phyloP scores from a whole-genome alignment of 2,888 invertebrate genomes.

The Macaria liturata region DNA sequence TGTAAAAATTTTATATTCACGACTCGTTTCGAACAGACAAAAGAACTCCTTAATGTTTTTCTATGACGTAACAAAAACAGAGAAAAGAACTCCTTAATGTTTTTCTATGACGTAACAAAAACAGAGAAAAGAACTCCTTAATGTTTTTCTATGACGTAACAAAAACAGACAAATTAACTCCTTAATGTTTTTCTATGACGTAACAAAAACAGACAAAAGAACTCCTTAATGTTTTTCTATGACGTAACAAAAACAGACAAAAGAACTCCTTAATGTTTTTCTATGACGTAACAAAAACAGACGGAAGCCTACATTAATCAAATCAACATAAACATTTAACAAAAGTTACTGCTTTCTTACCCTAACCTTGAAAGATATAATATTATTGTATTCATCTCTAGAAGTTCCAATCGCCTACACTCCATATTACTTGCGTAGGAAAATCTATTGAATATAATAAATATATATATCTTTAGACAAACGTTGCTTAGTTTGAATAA shows the following conservation, averaged over 20 bases:
- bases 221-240: neutral
- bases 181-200: neutral
- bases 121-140: neutral
- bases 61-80: conserved; percentile 1
- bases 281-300: conserved; percentile 1
- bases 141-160: neutral
- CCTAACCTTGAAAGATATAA: too few species aligned
- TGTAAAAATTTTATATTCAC: too few species aligned
- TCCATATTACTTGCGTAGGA: too few species aligned
- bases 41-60: too few species aligned
- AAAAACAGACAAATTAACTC: neutral
- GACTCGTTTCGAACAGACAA: too few species aligned
- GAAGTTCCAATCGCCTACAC: too few species aligned
- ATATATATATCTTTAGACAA: too few species aligned
- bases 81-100: neutral
- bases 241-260: neutral
- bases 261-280: too few species aligned
- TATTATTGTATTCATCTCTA: too few species aligned
- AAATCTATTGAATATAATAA: too few species aligned
- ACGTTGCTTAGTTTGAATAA: too few species aligned
- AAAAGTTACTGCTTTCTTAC: too few species aligned
- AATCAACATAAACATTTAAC: conserved; percentile 5
- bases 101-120: neutral
- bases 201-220: conserved; percentile 1
- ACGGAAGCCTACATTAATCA: conserved; percentile 12